Base-by-base conservation (phyloP, 2,113 vertebrate genomes). In the Anarrhichthys ocellatus region DNA sequence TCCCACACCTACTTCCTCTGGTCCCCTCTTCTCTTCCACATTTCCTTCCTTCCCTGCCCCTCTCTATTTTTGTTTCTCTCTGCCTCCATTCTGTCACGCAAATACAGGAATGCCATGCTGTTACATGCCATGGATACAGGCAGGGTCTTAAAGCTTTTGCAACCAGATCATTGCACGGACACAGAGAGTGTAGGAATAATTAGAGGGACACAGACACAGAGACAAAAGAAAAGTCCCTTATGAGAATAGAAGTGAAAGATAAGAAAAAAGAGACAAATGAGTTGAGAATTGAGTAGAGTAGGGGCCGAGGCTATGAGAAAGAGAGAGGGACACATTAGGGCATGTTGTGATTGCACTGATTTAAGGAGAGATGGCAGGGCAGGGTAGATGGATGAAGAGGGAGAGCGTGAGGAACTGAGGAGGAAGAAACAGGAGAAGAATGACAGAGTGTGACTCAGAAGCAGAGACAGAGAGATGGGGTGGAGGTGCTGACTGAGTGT, bases 401-500 rank as follows among this genome's bases (percentile, higher is more conserved):
- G 46, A 73, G 67, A 70, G 38, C 66, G 70, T 67, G 81, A 82
- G 54, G 58, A 78, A 50, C 58, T 69, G 38, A 72, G 61, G 54
- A 76, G 40, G 29, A 56, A 9, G 48, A 77, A 73, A 76, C 46
- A 7, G 73, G 20, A 76, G 77, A 73, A 59, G 81, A 81, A 73
- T 70, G 77, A 80, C 84, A 78, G 70, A 27, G 78, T 71, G 83
- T 82, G 85, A 91, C 66, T 80, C 80, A 63, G 76, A 83, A 73
- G 65, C 44, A 59, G 68, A 76, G 86, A 80, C 42, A 65, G 73
- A 81, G 73, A 76, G 78, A 80, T 40, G 52, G 56, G 76, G 64
- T 42, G 65, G 80, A 91, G 80, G 74, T 91, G 84, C 77, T 76
- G 76, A 79, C 72, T 86, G 83, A 84, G 59, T 81, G 81, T 90